Conservation (phyloP, 2,888 invertebrate genomes). For the Nomada ruficornis region DNA sequence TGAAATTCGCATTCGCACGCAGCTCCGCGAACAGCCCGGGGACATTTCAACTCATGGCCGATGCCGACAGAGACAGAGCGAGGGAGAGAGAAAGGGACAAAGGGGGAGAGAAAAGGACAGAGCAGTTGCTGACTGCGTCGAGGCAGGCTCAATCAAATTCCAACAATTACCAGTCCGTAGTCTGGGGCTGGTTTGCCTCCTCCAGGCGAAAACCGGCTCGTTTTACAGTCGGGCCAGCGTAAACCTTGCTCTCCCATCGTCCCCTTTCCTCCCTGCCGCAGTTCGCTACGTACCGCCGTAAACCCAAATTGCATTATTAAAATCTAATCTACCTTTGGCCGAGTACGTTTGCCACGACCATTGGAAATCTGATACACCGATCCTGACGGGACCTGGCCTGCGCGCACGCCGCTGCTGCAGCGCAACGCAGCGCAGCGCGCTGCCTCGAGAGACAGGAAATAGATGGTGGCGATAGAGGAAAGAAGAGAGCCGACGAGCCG, state of each 20-base stretch:
- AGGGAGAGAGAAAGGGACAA: not conserved
- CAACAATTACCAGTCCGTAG: constrained; percentile 76
- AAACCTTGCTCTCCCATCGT: constrained; percentile 6
- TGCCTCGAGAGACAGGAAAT: constrained; percentile 23
- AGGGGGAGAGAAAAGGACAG: not conserved
- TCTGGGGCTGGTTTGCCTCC: constrained; percentile 64
- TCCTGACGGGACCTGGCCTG: constrained; percentile 33
- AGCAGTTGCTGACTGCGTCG: constrained; percentile 37
- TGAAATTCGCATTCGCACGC: constrained; percentile 61
- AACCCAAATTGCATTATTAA: constrained; percentile 81
- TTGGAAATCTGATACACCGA: constrained; percentile 73
- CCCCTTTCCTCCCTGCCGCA: constrained; percentile 18
- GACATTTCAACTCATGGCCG: constrained; percentile 54
- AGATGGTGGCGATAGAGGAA: constrained; percentile 23
- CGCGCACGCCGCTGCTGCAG: not conserved
- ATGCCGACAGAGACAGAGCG: constrained; percentile 27
- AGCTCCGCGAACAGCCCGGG: constrained; percentile 59
- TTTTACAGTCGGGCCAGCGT: constrained; percentile 60
- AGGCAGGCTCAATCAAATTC: constrained; percentile 77
- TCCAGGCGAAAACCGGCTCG: constrained; percentile 69
- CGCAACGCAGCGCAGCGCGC: not conserved
- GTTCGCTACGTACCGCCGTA: constrained; percentile 59
- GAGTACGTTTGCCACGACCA: constrained; percentile 68
- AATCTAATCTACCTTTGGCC: constrained; percentile 80
- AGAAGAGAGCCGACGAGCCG: not conserved